Percentiles rank a stretch among this genome's conserved stretches.
Conservation (phyloP, 2,113 vertebrate species). For the Centropristis striata region DNA sequence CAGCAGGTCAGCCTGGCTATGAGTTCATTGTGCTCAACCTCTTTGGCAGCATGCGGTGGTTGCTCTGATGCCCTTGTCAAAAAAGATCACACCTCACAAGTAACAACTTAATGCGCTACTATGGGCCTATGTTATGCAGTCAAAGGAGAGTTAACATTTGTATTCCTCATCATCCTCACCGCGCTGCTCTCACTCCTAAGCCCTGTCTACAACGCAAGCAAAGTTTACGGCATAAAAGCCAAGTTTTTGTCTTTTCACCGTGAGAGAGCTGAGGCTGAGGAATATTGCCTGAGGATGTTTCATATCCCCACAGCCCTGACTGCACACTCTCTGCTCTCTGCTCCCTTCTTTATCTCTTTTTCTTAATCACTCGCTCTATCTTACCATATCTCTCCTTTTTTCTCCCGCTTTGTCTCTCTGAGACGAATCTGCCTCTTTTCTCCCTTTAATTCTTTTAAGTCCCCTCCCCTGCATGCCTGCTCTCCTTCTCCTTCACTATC, state of each 20-base stretch:
- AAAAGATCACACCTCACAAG: constrained; percentile 37
- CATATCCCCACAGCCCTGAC: constrained; percentile 71
- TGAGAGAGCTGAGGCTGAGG: constrained; percentile 72
- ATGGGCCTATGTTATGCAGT: constrained; percentile 52
- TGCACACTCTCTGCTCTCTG: constrained; percentile 56
- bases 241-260: constrained; percentile 72
- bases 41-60: neutral
- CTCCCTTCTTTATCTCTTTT: constrained; percentile 62
- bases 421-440: constrained; percentile 36
- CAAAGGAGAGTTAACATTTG: constrained; percentile 70
- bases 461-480: constrained; percentile 6
- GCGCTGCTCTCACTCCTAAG: constrained; percentile 53
- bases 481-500: constrained; percentile 15
- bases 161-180: constrained; percentile 69
- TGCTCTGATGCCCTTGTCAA: constrained; percentile 53
- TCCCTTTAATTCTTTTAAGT: constrained; percentile 43
- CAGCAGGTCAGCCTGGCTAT: constrained; percentile 24
- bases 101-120: constrained; percentile 46
- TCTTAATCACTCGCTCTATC: constrained; percentile 70
- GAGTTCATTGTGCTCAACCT: constrained; percentile 37
- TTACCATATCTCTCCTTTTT: constrained; percentile 36
- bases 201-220: constrained; percentile 61
- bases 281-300: constrained; percentile 81
- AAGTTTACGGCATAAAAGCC: constrained; percentile 76
- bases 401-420: constrained; percentile 30